Percentiles rank a stretch among this genome's conserved stretches.
Conservation (phyloP, 2,113 vertebrate species). For the Mirza zaza region DNA sequence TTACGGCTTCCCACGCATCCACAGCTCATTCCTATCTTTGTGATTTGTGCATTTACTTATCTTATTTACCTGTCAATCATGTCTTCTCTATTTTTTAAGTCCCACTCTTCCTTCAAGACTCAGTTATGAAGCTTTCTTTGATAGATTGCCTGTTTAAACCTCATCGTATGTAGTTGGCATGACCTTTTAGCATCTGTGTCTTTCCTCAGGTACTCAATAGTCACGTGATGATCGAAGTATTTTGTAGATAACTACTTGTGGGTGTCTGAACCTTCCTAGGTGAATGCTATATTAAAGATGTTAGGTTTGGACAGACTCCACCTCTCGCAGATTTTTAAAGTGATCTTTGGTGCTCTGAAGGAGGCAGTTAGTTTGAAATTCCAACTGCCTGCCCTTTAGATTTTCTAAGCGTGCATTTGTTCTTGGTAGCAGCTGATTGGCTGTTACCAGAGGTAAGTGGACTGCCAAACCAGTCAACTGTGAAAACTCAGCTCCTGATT, state of each 20-base stretch:
- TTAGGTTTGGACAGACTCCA: neutral
- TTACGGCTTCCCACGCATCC: neutral
- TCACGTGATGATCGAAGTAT: neutral
- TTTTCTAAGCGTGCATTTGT: neutral
- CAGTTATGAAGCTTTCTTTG: neutral
- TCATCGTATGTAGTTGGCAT: neutral
- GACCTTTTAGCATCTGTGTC: neutral
- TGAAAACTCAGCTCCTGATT: neutral
- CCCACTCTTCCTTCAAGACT: neutral
- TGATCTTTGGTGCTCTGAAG: neutral
- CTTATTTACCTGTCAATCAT: neutral
- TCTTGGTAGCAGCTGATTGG: neutral
- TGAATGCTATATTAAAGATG: neutral
- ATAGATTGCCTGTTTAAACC: neutral
- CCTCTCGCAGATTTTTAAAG: neutral
- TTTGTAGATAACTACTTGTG: neutral
- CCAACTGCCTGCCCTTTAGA: conserved; percentile 25
- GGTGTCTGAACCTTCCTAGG: neutral
- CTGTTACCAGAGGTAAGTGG: neutral
- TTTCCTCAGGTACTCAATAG: neutral
- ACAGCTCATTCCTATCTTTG: neutral
- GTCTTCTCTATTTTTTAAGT: neutral
- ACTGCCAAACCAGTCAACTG: neutral
- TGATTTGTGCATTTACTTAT: neutral
- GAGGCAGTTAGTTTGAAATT: conserved; percentile 11